A percentile compares a stretch with the other conserved stretches of the same genome.
phyloP scores from a whole-genome alignment of 2,888 invertebrate species.

The Anthophora plumipes region DNA sequence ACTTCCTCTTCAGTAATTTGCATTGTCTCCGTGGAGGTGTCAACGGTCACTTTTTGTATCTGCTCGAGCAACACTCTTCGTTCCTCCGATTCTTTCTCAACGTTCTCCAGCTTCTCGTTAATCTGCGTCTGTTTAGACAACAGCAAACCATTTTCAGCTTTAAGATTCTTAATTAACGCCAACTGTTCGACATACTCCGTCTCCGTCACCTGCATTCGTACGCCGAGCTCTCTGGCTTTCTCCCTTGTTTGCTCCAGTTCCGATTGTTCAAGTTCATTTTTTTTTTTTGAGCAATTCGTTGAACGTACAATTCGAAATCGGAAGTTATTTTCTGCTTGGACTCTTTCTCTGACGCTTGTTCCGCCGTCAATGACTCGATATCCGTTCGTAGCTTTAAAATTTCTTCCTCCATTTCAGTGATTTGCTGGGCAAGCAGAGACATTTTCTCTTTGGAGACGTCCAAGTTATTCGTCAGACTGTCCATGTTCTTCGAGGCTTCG shows the following conservation, averaged over 20 bases:
- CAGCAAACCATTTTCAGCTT: slow-evolving; percentile 79
- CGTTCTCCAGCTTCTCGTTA: slow-evolving; percentile 80
- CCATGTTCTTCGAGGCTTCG: slow-evolving; percentile 52
- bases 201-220: slow-evolving; percentile 82
- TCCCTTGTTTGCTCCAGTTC: slow-evolving; percentile 80
- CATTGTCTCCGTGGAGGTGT: slow-evolving; percentile 24
- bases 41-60: slow-evolving; percentile 67
- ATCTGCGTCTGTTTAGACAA: slow-evolving; percentile 83
- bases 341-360: slow-evolving; percentile 52
- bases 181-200: slow-evolving; percentile 80
- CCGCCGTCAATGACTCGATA: slow-evolving; percentile 27
- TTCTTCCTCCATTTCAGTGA: slow-evolving; percentile 69
- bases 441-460: slow-evolving; percentile 65
- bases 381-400: slow-evolving; percentile 60
- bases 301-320: slow-evolving; percentile 65
- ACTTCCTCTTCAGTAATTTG: slow-evolving; percentile 52
- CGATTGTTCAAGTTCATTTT: slow-evolving; percentile 69
- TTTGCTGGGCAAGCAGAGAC: slow-evolving; percentile 58
- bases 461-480: slow-evolving; percentile 63
- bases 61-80: slow-evolving; percentile 73
- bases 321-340: slow-evolving; percentile 50
- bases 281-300: slow-evolving; percentile 48
- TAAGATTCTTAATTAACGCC: slow-evolving; percentile 77
- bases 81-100: slow-evolving; percentile 79
- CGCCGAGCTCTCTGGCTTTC: slow-evolving; percentile 80